Conservation (phyloP, 2,113 vertebrate genomes). For the Agelaius phoeniceus region DNA sequence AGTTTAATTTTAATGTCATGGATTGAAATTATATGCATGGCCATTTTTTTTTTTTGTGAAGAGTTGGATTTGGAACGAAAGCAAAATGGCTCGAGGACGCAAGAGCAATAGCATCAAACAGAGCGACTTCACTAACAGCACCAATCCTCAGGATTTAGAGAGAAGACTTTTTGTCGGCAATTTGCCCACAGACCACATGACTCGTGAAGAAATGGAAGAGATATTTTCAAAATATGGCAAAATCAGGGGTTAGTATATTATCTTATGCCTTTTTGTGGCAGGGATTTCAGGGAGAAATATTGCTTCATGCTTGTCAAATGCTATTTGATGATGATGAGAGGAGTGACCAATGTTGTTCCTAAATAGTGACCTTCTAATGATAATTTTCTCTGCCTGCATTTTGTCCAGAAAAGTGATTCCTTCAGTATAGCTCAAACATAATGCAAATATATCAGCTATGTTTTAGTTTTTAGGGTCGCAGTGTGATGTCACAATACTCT, state of each 20-base stretch:
- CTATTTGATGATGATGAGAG: neutral
- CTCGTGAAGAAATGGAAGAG: slow-evolving; percentile 86
- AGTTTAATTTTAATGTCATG: slow-evolving; percentile 44
- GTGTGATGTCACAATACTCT: neutral
- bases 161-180: slow-evolving; percentile 90
- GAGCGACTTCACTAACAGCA: slow-evolving; percentile 80
- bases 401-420: neutral
- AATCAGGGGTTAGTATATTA: slow-evolving; percentile 85
- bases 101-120: slow-evolving; percentile 77
- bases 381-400: neutral
- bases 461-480: neutral
- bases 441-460: neutral
- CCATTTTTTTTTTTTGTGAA: slow-evolving; percentile 69
- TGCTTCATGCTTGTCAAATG: slow-evolving; percentile 27
- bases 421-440: neutral
- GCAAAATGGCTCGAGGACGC: slow-evolving; percentile 85
- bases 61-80: slow-evolving; percentile 63
- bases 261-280: slow-evolving; percentile 58
- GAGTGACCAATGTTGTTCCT: neutral
- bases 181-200: slow-evolving; percentile 88
- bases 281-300: slow-evolving; percentile 28
- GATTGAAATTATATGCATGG: slow-evolving; percentile 60
- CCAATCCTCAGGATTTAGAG: slow-evolving; percentile 85
- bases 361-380: slow-evolving; percentile 37
- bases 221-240: slow-evolving; percentile 85